Evolutionary conservation across 2,797 vertebrate genomes (phyloP), one percentile per base, ranked within the genome.

Genomic region (Mareca strepera): DNA sequence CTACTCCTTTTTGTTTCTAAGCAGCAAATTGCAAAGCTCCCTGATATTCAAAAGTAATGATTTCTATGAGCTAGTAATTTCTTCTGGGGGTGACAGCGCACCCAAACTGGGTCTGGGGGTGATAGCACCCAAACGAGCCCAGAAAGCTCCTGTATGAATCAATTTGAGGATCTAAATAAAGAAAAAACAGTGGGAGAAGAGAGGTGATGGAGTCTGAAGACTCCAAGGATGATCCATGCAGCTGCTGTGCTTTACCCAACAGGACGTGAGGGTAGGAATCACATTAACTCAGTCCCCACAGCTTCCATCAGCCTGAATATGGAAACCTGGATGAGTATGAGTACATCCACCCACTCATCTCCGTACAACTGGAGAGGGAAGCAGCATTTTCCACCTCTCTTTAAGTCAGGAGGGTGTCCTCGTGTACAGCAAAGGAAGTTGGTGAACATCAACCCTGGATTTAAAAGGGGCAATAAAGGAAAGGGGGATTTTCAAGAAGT

Each of bases 11-110:
- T 75, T 74, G 75, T 68, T n/a, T 33, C 82, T 81, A 28, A 86
- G 87, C 72, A 94, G 79, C 77, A 93, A 82, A 84, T 29, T 69
- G 60, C 78, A 63, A 88, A 91, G 69, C 83, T 95, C 76, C 21
- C 29, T 83, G 88, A 58, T 79, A 89, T 90, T 91, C 93, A 53
- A 52, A 93, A 39, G 56, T 37, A 82, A 92, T 89, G 82, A 89
- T n/a, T 90, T 84, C 60, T 62, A 68, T 12, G 75, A 90, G 79
- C 12, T 44, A 39, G 22, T 78, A 39, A 82, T 85, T 79, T 82
- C 83, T 94, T 84, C 77, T 68, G 81, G 60, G 46, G 68, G 41
- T 48, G 33, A 59, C 23, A 44, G 43, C 17, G 9, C 43, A 44
- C 43, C 17, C 43, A 44, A 44, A 44, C 43, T 44, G 43, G 43